phyloP scores from a whole-genome alignment of 1,140 invertebrate species.

The Batillaria attramentaria region DNA sequence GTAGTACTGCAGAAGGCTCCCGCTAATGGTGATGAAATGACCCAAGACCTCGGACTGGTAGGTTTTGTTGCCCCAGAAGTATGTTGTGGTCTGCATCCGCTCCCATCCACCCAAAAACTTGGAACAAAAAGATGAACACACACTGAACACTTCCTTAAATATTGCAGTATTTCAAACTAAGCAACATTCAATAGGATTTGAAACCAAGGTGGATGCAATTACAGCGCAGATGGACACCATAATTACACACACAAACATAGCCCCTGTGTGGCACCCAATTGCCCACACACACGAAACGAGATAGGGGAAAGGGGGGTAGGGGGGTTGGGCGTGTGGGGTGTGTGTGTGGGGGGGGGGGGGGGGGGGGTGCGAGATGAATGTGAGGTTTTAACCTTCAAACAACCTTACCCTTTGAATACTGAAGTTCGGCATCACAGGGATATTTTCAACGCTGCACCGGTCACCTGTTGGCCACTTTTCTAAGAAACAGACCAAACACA shows the following conservation, averaged over 20 bases:
- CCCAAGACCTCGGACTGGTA: background rate
- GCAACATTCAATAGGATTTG: background rate
- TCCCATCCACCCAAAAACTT: slow-evolving; percentile 18
- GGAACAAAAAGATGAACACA: background rate
- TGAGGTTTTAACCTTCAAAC: background rate
- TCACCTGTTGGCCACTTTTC: background rate
- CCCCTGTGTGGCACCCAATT: background rate
- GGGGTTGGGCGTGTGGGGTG: no score
- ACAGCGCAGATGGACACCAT: background rate
- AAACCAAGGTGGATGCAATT: background rate
- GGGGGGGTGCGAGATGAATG: no score
- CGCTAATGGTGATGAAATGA: slow-evolving; percentile 20
- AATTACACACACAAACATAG: slow-evolving; percentile 7
- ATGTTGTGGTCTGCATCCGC: background rate
- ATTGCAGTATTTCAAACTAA: background rate
- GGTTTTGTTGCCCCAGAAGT: background rate
- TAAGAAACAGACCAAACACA: background rate
- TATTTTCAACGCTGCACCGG: background rate
- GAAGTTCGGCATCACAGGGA: slow-evolving; percentile 25
- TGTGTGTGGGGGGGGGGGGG: no score
- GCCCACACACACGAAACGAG: background rate
- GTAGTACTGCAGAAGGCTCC: slow-evolving; percentile 17
- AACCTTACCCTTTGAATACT: background rate
- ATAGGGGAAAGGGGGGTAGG: no score
- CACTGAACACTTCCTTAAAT: background rate